phyloP scores from a whole-genome alignment of 2,797 vertebrate species.

The Helarctos malayanus region DNA sequence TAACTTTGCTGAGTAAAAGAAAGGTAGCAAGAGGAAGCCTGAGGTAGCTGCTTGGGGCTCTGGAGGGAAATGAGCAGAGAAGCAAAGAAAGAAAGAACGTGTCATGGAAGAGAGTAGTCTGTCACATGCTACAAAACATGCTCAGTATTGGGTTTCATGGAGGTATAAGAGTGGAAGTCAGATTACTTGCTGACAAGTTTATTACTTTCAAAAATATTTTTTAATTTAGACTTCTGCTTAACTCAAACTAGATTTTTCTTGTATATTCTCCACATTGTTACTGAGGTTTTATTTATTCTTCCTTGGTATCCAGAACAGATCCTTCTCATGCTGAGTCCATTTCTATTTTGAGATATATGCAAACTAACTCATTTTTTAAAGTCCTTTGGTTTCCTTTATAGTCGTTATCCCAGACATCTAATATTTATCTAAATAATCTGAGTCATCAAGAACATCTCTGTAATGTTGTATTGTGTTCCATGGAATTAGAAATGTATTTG shows the following conservation, averaged over 20 bases:
- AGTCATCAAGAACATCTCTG: conserved; percentile 43
- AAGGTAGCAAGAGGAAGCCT: no score
- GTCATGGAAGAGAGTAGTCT: not conserved
- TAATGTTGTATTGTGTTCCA: not conserved
- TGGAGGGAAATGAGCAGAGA: not conserved
- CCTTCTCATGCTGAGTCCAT: not conserved
- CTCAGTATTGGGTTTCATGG: not conserved
- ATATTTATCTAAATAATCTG: conserved; percentile 35
- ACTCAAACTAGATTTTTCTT: not conserved
- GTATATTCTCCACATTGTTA: not conserved
- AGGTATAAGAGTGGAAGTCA: not conserved
- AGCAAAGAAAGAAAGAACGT: not conserved
- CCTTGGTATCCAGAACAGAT: not conserved
- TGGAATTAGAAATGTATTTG: conserved; percentile 28
- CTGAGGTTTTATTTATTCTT: conserved; percentile 25
- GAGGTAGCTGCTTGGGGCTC: not conserved
- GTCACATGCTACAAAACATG: not conserved
- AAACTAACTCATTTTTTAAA: conserved; percentile 5
- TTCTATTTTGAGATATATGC: conserved; percentile 37
- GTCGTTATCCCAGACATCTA: not conserved
- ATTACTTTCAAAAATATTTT: not conserved
- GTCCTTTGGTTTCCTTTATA: conserved; percentile 61
- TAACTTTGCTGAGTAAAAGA: not conserved
- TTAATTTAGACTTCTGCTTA: not conserved
- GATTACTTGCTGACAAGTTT: not conserved